A percentile compares a stretch with the other conserved stretches of the same genome.
These are phyloP conservation scores for Acropternis orthonyx DNA, from an alignment of 2,797 vertebrate species.

Conservation along the genomic window DNA sequence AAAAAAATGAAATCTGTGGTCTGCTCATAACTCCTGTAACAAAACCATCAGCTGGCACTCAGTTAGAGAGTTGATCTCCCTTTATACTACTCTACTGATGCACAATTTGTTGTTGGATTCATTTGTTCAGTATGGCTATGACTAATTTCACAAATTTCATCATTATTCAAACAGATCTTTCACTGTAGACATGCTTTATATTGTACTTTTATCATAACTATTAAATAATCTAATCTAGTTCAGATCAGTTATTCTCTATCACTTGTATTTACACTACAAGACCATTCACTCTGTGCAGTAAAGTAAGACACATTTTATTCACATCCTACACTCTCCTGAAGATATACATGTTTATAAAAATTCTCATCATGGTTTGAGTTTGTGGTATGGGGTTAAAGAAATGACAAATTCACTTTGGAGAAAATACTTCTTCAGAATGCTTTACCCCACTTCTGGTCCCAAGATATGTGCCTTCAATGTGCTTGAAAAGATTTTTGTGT, in stretches of 20 bases:
- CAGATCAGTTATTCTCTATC: not conserved
- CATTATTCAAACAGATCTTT: not conserved
- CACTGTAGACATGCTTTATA: not conserved
- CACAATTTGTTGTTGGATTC: not conserved
- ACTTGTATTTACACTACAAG: not conserved
- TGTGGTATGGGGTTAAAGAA: not conserved
- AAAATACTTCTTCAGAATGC: not conserved
- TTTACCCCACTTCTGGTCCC: not conserved
- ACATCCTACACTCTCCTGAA: not conserved
- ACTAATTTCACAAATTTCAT: not conserved
- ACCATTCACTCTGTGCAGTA: not conserved
- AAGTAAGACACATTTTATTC: not conserved
- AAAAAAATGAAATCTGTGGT: not conserved
- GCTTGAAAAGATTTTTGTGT: conserved; percentile 12
- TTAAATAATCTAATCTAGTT: not conserved
- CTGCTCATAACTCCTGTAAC: not conserved
- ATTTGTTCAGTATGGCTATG: not conserved
- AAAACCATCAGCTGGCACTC: not conserved
- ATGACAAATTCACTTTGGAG: not conserved
- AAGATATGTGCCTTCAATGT: not conserved
- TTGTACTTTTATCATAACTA: not conserved
- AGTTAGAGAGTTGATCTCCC: not conserved
- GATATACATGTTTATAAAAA: not conserved
- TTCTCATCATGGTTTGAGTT: not conserved
- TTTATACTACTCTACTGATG: not conserved